phyloP scores from a whole-genome alignment of 2,888 invertebrate species.

The Shargacucullia verbasci region DNA sequence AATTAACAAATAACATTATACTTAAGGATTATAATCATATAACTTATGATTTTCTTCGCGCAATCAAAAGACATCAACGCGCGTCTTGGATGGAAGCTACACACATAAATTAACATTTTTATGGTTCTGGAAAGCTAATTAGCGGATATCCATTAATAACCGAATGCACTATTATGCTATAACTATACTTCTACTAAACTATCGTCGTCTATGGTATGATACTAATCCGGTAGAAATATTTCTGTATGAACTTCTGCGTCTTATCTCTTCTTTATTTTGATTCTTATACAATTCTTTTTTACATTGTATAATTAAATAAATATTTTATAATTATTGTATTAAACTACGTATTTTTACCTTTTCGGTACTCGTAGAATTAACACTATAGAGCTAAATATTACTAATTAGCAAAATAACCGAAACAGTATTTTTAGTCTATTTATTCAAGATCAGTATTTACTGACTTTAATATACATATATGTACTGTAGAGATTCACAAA shows the following conservation, averaged over 20 bases:
- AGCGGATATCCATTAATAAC: conserved; percentile 2
- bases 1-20: conserved; percentile 29
- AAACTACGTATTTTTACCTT: too few species aligned
- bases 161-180: neutral
- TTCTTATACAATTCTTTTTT: neutral
- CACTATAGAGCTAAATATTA: neutral
- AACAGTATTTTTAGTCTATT: too few species aligned
- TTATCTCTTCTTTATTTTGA: neutral
- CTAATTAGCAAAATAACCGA: neutral
- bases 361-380: neutral
- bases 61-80: conserved; percentile 86
- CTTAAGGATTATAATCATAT: conserved; percentile 31
- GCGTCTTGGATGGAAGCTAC: conserved; percentile 57
- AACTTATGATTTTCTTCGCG: conserved; percentile 55
- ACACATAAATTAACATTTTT: conserved; percentile 19
- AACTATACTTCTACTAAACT: neutral
- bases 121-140: conserved; percentile 11
- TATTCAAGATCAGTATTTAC: too few species aligned
- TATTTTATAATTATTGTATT: too few species aligned
- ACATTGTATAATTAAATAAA: too few species aligned
- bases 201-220: neutral
- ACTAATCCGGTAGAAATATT: neutral
- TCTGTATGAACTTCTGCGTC: neutral
- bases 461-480: too few species aligned
- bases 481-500: too few species aligned